Percentiles rank a stretch among this genome's conserved stretches.
phyloP scores from a whole-genome alignment of 2,888 invertebrate genomes.

The Microchrysa polita region DNA sequence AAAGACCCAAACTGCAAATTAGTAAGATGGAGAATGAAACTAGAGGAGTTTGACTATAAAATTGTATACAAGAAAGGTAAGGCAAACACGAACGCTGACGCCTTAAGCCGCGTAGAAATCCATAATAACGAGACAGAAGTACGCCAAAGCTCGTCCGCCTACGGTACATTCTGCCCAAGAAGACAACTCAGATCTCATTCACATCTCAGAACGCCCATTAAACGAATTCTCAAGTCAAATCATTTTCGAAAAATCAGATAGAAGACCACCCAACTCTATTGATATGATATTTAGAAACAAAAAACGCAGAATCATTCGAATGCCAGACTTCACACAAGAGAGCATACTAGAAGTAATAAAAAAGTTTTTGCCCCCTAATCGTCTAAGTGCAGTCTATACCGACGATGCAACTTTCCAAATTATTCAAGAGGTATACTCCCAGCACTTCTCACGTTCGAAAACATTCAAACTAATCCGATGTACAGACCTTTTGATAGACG shows the following conservation, averaged over 20 bases:
- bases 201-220: slow-evolving; percentile 1
- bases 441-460: slow-evolving; percentile 31
- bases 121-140: neutral
- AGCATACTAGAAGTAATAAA: neutral
- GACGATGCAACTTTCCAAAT: slow-evolving; percentile 49
- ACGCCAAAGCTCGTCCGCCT: neutral
- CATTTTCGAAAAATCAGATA: neutral
- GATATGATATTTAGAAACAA: neutral
- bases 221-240: slow-evolving; percentile 1
- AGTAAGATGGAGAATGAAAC: neutral
- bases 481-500: neutral
- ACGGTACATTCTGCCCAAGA: slow-evolving; percentile 8
- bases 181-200: neutral
- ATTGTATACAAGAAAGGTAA: slow-evolving; percentile 35
- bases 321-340: neutral
- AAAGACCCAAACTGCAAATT: slow-evolving; percentile 49
- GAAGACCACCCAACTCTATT: neutral
- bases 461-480: slow-evolving; percentile 27
- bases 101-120: slow-evolving; percentile 12
- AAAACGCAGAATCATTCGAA: neutral
- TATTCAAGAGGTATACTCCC: slow-evolving; percentile 47
- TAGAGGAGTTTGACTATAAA: slow-evolving; percentile 39
- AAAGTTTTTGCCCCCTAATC: slow-evolving; percentile 3
- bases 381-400: neutral
- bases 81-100: slow-evolving; percentile 37